Base-by-base conservation (phyloP, 2,888 invertebrate genomes). In the Diogma glabrata region DNA sequence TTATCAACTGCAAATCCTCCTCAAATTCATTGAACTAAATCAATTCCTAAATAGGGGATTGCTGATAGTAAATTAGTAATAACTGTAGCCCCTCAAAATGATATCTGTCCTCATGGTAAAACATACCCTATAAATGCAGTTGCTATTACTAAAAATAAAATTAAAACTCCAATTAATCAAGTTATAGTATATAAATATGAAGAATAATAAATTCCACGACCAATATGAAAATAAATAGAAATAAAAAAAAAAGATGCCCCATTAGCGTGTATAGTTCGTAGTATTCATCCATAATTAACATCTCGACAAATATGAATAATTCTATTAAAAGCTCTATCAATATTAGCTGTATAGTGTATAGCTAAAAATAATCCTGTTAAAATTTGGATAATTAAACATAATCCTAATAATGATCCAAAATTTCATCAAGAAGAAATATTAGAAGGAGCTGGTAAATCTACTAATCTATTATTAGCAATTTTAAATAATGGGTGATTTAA, bases 11-110 rank as follows among this genome's bases (percentile, higher is more conserved):
- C 78, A 69, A 86, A n/a, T 61, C 84, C 84, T 2, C 85, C 85
- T 75, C 84, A 87, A 60, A 87, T 69, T 77, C 83, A 85, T 69
- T 76, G 72, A 1, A 84, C 81, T 69, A 85, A 60, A 56, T 63
- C 65, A 52, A 63, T 67, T 12, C 83, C 84, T 69, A 84, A 60
- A 57, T 79, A 82, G 0, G 85, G 84, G 9, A 86, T 76, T 3
- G 82, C 82, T 0, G 85, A 84, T 55, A 86, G 54, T 59, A 87
- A 60, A 63, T 84, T 85, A 26, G 82, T 84, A 78, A 85, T 85
- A n/a, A 86, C 83, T 33, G 84, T 84, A 0, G 84, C 84, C 2
- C 83, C 84, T 76, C 83, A 84, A 64, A 80, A 84, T 2, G 82
- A 83, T 75, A 85, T 85, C 79, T 85, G 83, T 2, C 82, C 83